These are phyloP conservation scores for Benthochromis sp. DNA, from an alignment of 2,113 vertebrate genomes.

Conservation along the genomic window DNA sequence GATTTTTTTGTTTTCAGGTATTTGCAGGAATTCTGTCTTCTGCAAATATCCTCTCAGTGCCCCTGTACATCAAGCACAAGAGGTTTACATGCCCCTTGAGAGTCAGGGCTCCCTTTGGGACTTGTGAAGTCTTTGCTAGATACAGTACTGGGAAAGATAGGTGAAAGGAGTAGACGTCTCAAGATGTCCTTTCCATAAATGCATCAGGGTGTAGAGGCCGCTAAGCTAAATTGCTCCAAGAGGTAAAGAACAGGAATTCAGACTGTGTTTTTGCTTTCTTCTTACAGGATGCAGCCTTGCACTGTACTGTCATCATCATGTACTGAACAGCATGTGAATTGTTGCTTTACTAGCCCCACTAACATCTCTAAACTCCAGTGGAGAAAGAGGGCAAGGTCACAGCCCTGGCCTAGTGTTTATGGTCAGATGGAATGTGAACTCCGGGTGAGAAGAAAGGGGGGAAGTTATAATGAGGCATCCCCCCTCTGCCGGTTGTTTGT, in stretches of 20 bases:
- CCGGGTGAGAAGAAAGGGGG: slow-evolving; percentile 30
- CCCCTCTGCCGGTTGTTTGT: slow-evolving; percentile 59
- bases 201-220: not conserved
- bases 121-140: not conserved
- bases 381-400: slow-evolving; percentile 18
- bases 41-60: not conserved
- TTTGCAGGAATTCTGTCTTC: not conserved
- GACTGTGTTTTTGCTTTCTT: not conserved
- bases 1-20: not conserved
- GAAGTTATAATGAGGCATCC: slow-evolving; percentile 50
- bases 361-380: slow-evolving; percentile 34
- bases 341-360: slow-evolving; percentile 1
- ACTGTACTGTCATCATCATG: not conserved
- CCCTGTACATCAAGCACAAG: not conserved
- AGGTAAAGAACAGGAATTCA: not conserved
- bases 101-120: not conserved
- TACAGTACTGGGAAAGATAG: not conserved
- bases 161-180: not conserved
- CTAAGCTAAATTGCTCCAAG: not conserved
- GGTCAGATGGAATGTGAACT: slow-evolving; percentile 58
- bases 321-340: slow-evolving; percentile 28
- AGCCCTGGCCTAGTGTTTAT: slow-evolving; percentile 35
- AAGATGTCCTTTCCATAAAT: not conserved
- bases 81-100: not conserved
- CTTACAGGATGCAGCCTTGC: not conserved